A percentile compares a stretch with the other conserved stretches of the same genome.
Evolutionary conservation across 2,797 vertebrate genomes (phyloP).

Genomic region (Eulemur coronatus): DNA sequence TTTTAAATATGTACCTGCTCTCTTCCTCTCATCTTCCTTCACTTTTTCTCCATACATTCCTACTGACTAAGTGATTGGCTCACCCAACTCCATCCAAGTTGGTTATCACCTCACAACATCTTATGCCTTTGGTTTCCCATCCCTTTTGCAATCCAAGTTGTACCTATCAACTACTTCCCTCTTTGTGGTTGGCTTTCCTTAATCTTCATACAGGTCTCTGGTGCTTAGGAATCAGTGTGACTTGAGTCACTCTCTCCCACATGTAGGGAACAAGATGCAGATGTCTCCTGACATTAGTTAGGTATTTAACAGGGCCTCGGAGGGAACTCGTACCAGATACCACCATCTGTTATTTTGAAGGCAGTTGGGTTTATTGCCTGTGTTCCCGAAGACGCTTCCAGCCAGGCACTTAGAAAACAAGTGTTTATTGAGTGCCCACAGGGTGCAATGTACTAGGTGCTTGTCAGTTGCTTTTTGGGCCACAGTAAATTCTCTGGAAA

Average conservation of each 20-base stretch:
- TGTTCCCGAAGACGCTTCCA: neutral
- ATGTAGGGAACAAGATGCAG: neutral
- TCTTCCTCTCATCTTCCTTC: neutral
- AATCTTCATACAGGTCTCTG: neutral
- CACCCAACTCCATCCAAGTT: neutral
- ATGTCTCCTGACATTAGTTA: neutral
- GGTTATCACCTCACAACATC: neutral
- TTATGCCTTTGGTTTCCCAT: neutral
- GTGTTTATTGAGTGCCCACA: neutral
- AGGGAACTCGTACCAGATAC: neutral
- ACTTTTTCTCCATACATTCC: neutral
- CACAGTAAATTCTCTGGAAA: neutral
- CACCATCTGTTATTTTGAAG: slow-evolving; percentile 31
- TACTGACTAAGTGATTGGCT: neutral
- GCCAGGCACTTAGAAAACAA: slow-evolving; percentile 11
- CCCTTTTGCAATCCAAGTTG: neutral
- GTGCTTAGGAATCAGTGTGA: neutral
- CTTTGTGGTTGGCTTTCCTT: neutral
- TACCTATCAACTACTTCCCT: neutral
- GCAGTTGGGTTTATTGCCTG: neutral
- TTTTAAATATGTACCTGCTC: neutral
- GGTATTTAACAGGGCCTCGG: neutral
- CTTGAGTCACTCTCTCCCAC: neutral
- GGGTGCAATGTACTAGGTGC: neutral
- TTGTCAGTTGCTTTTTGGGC: neutral